Evolutionary conservation across 2,888 invertebrate species (phyloP).

Genomic region (Serripes groenlandicus): DNA sequence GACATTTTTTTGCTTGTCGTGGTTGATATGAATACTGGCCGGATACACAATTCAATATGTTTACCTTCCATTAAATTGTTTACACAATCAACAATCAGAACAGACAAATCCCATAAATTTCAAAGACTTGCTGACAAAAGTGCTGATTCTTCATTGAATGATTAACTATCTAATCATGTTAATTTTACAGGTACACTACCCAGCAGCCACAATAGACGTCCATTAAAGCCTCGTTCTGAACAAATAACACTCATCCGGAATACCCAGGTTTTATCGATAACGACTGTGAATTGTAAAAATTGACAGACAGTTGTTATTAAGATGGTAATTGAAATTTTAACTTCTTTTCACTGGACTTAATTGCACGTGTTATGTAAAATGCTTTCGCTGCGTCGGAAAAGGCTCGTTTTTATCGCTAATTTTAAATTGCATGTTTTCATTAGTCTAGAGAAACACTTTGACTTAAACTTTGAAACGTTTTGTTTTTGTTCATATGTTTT

Average conservation of each 20-base stretch:
- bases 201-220: slow-evolving; percentile 21
- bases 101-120: slow-evolving; percentile 41
- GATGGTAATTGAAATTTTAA: slow-evolving; percentile 20
- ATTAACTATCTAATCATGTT: slow-evolving; percentile 52
- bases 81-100: slow-evolving; percentile 42
- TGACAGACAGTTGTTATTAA: slow-evolving; percentile 25
- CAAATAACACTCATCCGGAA: slow-evolving; percentile 20
- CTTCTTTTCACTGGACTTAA: slow-evolving; percentile 30
- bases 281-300: slow-evolving; percentile 14
- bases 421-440: too few relatives aligned
- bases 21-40: not conserved
- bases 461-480: too few relatives aligned
- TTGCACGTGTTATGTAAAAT: slow-evolving; percentile 20
- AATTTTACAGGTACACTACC: slow-evolving; percentile 34
- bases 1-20: not conserved
- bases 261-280: slow-evolving; percentile 19
- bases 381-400: not conserved
- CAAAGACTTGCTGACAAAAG: slow-evolving; percentile 17
- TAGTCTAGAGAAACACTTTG: too few relatives aligned
- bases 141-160: slow-evolving; percentile 31
- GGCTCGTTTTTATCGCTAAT: too few relatives aligned
- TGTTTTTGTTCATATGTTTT: too few relatives aligned
- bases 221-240: slow-evolving; percentile 44
- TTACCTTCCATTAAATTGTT: slow-evolving; percentile 55
- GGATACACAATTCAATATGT: slow-evolving; percentile 24